Evolutionary conservation across 2,888 invertebrate species (phyloP).

Genomic region (Ichneumoninae sp.): DNA sequence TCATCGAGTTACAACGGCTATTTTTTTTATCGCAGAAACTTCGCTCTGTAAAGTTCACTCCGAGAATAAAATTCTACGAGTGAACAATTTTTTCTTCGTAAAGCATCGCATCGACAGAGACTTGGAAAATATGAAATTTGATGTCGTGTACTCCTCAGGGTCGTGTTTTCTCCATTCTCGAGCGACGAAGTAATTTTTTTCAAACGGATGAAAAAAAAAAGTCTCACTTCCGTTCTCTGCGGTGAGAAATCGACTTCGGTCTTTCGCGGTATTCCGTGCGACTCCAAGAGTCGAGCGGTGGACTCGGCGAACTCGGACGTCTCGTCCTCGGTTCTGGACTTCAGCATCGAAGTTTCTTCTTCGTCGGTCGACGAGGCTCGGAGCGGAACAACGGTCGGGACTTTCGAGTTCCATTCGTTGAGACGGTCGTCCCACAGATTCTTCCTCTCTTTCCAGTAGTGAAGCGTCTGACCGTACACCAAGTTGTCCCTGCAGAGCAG

Average conservation of each 20-base stretch:
- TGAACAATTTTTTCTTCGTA: too few relatives aligned
- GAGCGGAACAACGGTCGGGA: constrained; percentile 20
- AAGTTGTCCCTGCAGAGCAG: constrained; percentile 59
- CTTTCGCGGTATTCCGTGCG: constrained; percentile 60
- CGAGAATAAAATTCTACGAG: too few relatives aligned
- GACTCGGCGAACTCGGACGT: constrained; percentile 52
- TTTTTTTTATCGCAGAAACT: too few relatives aligned
- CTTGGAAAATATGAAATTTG: too few relatives aligned
- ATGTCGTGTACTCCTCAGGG: too few relatives aligned
- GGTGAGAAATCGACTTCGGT: constrained; percentile 31
- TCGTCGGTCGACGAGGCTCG: constrained; percentile 66
- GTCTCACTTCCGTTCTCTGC: constrained; percentile 30
- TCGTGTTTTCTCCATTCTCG: background rate
- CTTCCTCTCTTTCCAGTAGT: constrained; percentile 73
- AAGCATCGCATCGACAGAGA: too few relatives aligned
- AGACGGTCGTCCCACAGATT: constrained; percentile 70
- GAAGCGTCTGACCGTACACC: constrained; percentile 70
- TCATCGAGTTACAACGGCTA: too few relatives aligned
- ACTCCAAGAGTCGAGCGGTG: constrained; percentile 54
- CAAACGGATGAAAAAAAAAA: background rate
- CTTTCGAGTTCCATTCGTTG: constrained; percentile 65
- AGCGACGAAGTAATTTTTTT: background rate
- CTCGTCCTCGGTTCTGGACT: constrained; percentile 57
- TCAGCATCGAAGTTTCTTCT: constrained; percentile 53
- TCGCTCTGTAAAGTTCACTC: too few relatives aligned